Evolutionary conservation across 2,888 invertebrate genomes (phyloP).

Genomic region (Druceiella hillmani): DNA sequence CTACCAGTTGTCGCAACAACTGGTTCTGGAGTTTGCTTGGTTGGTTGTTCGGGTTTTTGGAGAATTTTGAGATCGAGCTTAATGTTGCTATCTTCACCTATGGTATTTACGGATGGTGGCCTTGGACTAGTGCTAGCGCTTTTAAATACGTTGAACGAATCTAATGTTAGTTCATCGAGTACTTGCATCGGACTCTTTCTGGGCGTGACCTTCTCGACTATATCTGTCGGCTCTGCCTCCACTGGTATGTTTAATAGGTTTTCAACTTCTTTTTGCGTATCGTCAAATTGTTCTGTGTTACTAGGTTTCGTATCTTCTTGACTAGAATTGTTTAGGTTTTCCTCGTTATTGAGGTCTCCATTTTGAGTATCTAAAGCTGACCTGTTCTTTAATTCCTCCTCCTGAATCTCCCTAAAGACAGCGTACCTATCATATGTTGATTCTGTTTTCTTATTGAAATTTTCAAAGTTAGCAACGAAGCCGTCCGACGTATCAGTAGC

Average conservation of each 20-base stretch:
- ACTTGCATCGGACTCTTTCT: conserved; percentile 38
- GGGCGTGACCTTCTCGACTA: conserved; percentile 33
- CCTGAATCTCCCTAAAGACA: conserved; percentile 80
- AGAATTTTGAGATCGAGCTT: conserved; percentile 28
- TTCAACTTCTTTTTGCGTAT: conserved; percentile 27
- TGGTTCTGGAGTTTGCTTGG: conserved; percentile 25
- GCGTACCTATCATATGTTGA: conserved; percentile 77
- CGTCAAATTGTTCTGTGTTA: neutral
- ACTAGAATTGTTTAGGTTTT: conserved; percentile 39
- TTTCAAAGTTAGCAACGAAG: conserved; percentile 65
- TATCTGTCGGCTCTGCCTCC: neutral
- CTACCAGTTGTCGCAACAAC: conserved; percentile 49
- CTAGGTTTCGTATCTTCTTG: no score
- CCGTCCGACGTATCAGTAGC: conserved; percentile 40
- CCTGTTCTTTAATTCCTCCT: conserved; percentile 59
- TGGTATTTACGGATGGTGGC: conserved; percentile 40
- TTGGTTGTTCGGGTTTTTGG: conserved; percentile 18
- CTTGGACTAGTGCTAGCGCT: conserved; percentile 44
- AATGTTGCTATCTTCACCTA: conserved; percentile 46
- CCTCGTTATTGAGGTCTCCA: conserved; percentile 29
- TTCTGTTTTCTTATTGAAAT: conserved; percentile 51
- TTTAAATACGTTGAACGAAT: conserved; percentile 39
- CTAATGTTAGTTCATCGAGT: conserved; percentile 40
- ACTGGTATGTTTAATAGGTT: no score
- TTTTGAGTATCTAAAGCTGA: conserved; percentile 34